Conservation (phyloP, 2,113 vertebrate species). For the Varanus komodoensis region DNA sequence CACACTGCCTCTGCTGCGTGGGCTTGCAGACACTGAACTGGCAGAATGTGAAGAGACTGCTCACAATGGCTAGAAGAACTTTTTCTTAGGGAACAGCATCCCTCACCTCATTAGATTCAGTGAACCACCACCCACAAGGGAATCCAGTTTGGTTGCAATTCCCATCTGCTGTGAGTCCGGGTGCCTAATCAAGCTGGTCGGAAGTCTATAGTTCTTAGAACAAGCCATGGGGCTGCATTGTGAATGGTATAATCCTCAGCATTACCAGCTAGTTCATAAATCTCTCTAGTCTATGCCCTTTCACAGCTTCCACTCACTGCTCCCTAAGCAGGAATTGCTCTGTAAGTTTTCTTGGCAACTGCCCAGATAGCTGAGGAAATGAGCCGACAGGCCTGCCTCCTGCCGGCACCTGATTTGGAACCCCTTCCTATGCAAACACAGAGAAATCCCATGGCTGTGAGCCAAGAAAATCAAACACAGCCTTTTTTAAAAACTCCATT, state of each 20-base stretch:
- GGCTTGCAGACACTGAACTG: not conserved
- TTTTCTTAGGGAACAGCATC: not conserved
- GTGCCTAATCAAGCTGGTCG: not conserved
- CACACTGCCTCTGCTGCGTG: not conserved
- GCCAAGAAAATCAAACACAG: conserved; percentile 20
- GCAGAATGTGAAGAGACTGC: not conserved
- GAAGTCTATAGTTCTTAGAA: conserved; percentile 9
- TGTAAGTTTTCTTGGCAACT: conserved; percentile 6
- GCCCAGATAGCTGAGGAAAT: conserved; percentile 5
- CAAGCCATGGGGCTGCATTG: not conserved
- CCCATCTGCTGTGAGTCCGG: not conserved
- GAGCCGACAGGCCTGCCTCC: conserved; percentile 19
- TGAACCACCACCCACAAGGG: not conserved
- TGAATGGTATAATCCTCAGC: not conserved
- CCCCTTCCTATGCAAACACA: not conserved
- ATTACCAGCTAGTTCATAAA: conserved; percentile 12
- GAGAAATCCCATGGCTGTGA: not conserved
- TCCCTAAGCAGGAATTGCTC: not conserved
- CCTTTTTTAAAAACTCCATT: conserved; percentile 4
- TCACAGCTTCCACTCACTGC: not conserved
- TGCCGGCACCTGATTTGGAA: conserved; percentile 11
- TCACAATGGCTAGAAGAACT: no score
- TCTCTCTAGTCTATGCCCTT: not conserved
- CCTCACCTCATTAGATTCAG: not conserved
- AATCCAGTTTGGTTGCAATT: not conserved